Evolutionary conservation across 2,113 vertebrate genomes (phyloP).

Genomic region (Corythoichthys intestinalis): DNA sequence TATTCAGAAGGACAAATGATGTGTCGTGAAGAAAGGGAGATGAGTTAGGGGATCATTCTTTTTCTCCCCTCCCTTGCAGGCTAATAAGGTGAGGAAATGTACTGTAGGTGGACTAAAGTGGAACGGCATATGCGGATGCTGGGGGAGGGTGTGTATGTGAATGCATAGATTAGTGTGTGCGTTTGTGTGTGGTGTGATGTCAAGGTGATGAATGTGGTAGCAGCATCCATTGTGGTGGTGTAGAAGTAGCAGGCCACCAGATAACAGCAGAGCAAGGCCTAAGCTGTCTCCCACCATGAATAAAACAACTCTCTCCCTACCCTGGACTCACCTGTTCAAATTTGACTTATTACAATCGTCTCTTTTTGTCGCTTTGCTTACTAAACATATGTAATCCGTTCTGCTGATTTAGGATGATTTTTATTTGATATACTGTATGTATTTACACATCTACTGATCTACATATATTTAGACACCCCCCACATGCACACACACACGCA

Average conservation of each 20-base stretch:
- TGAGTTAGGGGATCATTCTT: constrained; percentile 47
- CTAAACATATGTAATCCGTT: background rate
- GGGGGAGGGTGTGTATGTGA: constrained; percentile 14
- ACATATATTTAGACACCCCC: background rate
- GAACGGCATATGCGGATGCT: constrained; percentile 32
- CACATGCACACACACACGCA: background rate
- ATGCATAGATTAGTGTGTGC: constrained; percentile 20
- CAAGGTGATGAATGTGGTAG: constrained; percentile 66
- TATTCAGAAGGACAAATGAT: constrained; percentile 61
- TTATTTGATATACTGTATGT: background rate
- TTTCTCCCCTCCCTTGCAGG: constrained; percentile 26
- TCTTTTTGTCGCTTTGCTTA: background rate
- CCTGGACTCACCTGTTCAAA: background rate
- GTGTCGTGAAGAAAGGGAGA: constrained; percentile 53
- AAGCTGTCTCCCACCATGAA: constrained; percentile 40
- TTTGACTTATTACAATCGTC: background rate
- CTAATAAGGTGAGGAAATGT: constrained; percentile 49
- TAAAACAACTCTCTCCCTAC: constrained; percentile 28
- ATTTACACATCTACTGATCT: background rate
- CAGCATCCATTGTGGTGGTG: constrained; percentile 54
- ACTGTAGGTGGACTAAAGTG: constrained; percentile 41
- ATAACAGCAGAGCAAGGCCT: constrained; percentile 58
- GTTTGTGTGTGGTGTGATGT: constrained; percentile 36
- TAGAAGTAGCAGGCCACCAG: constrained; percentile 58
- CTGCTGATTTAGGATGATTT: background rate